phyloP scores from a whole-genome alignment of 2,797 vertebrate species.

The Tauraco hartlaubi region DNA sequence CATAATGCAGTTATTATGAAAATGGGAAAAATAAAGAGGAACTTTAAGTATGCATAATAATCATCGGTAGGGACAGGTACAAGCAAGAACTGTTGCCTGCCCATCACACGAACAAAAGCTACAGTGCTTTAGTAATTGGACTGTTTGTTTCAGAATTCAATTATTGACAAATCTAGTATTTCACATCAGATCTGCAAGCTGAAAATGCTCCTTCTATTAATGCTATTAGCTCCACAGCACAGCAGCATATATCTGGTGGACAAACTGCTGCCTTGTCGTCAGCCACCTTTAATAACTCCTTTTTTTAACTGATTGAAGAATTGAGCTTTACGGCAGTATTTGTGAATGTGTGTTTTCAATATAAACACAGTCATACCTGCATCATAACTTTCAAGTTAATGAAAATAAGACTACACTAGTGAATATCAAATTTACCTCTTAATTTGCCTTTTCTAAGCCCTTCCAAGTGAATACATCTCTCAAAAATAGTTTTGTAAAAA shows the following conservation, averaged over 20 bases:
- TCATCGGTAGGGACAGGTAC: constrained; percentile 78
- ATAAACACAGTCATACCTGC: not conserved
- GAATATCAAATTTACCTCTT: constrained; percentile 41
- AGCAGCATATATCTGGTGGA: constrained; percentile 60
- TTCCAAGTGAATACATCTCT: constrained; percentile 15
- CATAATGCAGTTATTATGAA: constrained; percentile 80
- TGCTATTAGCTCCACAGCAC: constrained; percentile 69
- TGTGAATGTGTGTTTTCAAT: constrained; percentile 29
- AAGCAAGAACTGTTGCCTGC: constrained; percentile 72
- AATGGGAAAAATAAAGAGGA: constrained; percentile 77
- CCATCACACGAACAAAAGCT: constrained; percentile 57
- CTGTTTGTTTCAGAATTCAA: constrained; percentile 74
- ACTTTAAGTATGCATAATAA: constrained; percentile 65
- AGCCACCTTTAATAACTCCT: constrained; percentile 66
- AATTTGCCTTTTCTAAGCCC: constrained; percentile 13
- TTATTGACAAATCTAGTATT: constrained; percentile 77
- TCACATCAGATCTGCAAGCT: constrained; percentile 77
- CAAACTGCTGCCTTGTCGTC: constrained; percentile 69
- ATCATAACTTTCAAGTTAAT: constrained; percentile 16
- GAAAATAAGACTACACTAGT: not conserved
- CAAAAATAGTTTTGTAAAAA: constrained; percentile 43
- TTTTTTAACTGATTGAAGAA: constrained; percentile 46
- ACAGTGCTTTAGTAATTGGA: constrained; percentile 69
- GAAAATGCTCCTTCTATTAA: constrained; percentile 76
- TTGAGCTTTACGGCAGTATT: constrained; percentile 22